Conservation (phyloP, 2,888 invertebrate species). For the Neoaliturus tenellus region DNA sequence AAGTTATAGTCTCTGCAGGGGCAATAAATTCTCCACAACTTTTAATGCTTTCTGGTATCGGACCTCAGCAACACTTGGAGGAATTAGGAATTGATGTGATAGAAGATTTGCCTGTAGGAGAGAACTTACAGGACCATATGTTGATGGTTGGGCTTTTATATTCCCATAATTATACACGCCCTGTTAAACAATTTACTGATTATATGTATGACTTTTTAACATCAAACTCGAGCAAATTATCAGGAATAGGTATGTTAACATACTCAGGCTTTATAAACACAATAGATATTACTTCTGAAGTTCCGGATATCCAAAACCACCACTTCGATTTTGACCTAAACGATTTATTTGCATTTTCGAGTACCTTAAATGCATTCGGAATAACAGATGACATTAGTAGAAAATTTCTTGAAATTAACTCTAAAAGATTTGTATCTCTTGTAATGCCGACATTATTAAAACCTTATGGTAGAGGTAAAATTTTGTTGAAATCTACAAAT, state of each 20-base stretch:
- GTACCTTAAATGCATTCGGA: slow-evolving; percentile 3
- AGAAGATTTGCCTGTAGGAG: slow-evolving; percentile 77
- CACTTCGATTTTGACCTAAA: slow-evolving; percentile 60
- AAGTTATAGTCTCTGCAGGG: slow-evolving; percentile 85
- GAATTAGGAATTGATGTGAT: slow-evolving; percentile 75
- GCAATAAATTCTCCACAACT: slow-evolving; percentile 89
- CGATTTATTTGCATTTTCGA: slow-evolving; percentile 38
- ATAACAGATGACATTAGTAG: slow-evolving; percentile 36
- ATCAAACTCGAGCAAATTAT: slow-evolving; percentile 68
- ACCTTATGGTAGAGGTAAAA: slow-evolving; percentile 64
- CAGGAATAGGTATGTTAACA: slow-evolving; percentile 72
- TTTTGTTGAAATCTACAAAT: slow-evolving; percentile 62
- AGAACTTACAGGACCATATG: slow-evolving; percentile 74
- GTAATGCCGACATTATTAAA: slow-evolving; percentile 66
- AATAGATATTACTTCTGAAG: slow-evolving; percentile 68
- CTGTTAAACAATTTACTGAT: slow-evolving; percentile 69
- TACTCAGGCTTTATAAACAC: slow-evolving; percentile 72
- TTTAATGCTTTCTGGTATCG: slow-evolving; percentile 86
- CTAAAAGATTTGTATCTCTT: slow-evolving; percentile 57
- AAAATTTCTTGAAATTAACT: not conserved
- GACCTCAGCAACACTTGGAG: slow-evolving; percentile 77
- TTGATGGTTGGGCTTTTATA: slow-evolving; percentile 57
- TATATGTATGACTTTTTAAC: slow-evolving; percentile 71
- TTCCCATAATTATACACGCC: slow-evolving; percentile 62
- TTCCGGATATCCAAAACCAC: slow-evolving; percentile 68